Base-by-base conservation (phyloP, 2,797 vertebrate genomes). In the Cygnus olor region DNA sequence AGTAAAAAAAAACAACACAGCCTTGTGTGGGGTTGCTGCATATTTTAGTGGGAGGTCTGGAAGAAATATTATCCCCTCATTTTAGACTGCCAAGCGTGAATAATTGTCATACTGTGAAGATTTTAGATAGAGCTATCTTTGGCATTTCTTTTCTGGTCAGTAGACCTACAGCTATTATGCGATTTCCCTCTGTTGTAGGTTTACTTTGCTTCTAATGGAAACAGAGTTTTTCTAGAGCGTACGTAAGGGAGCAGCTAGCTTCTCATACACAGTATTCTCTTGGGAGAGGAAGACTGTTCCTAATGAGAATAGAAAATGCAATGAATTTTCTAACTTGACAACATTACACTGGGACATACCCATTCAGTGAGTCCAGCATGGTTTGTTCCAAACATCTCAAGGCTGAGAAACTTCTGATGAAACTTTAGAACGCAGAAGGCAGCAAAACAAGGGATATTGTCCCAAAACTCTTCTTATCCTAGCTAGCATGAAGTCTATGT, bases 41-140 rank as follows among this genome's bases (percentile, higher is more conserved):
- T 82, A 53, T 53, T 91, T 85, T 70, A 74, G 77, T 66, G 45
- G 88, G 85, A 82, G 80, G 77, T 88, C 85, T 82, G 80, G 88
- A 85, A 79, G 80, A 82, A 91, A 85, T 65, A 78, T 2, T 28
- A 79, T 74, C 22, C 14, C n/a, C 20, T 81, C 45, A 14, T 88
- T 12, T 53, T 13, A 61, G 45, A 15, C 57, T 85, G 72, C 72
- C 85, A 85, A 93, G 16, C 14, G 40, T 74, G 66, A 47, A 28
- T 58, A 45, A 63, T 34, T 82, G 71, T 73, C 68, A n/a, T 38
- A 40, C 10, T 51, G 71, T 64, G 65, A 85, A 81, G 85, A 69
- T 91, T 78, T 81, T 25, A 85, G 71, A 89, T 84, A 78, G 18
- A 32, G 18, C 15, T 78, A 58, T 78, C 84, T 66, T 38, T 53